A percentile compares a stretch with the other conserved stretches of the same genome.
Evolutionary conservation across 1,140 invertebrate genomes (phyloP).

Genomic region (Mactra quadrangularis): DNA sequence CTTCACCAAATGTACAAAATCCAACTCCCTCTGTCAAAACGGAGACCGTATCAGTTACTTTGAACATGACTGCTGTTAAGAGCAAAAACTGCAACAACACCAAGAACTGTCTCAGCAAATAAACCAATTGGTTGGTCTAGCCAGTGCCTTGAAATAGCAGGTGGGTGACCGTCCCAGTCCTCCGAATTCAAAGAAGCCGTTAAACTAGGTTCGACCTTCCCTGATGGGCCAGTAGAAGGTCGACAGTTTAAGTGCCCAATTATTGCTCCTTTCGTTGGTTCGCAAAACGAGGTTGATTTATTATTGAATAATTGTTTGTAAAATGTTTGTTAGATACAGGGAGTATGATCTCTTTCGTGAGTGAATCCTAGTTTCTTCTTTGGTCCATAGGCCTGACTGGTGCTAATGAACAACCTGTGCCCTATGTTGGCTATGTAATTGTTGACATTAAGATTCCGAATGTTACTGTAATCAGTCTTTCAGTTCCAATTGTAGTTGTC

Average conservation of each 20-base stretch:
- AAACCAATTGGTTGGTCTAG: background rate
- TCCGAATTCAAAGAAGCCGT: too few relatives aligned
- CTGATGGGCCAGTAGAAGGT: too few relatives aligned
- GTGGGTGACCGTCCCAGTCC: too few relatives aligned
- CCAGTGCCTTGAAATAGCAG: background rate
- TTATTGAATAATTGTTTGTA: background rate
- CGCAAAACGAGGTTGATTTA: background rate
- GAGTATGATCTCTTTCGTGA: background rate
- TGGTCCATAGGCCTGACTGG: background rate
- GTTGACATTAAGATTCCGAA: background rate
- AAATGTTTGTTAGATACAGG: background rate
- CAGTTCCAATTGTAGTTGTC: slow-evolving; percentile 7
- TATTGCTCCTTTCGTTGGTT: background rate
- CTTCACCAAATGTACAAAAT: background rate
- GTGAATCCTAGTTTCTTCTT: background rate
- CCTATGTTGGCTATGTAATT: background rate
- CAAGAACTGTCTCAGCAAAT: background rate
- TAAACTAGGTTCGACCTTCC: too few relatives aligned
- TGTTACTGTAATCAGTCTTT: background rate
- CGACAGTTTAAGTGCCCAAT: too few relatives aligned
- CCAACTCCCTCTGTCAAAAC: background rate
- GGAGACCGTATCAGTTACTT: background rate
- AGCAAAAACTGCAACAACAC: background rate
- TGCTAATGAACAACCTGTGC: background rate
- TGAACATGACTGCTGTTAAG: background rate